Conservation (phyloP, 1,140 invertebrate species). For the Heliconius hewitsoni region DNA sequence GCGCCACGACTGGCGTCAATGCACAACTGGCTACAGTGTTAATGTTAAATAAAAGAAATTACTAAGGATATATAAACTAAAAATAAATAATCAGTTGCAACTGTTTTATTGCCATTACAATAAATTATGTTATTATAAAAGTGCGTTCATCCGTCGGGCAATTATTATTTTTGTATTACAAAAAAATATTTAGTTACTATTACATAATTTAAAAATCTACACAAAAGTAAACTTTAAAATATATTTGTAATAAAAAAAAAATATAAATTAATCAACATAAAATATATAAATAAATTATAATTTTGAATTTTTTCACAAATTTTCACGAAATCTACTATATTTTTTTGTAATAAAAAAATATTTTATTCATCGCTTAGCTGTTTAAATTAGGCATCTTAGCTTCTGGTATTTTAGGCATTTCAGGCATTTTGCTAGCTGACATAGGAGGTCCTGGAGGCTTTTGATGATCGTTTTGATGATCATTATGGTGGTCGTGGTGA, state of each 20-base stretch:
- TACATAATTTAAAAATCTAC: not conserved
- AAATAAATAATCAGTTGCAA: not conserved
- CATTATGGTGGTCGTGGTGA: not conserved
- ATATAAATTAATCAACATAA: not conserved
- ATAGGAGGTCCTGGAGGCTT: slow-evolving; percentile 7
- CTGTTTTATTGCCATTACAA: not conserved
- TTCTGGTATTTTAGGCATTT: slow-evolving; percentile 28
- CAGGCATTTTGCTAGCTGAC: slow-evolving; percentile 19
- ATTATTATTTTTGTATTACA: not conserved
- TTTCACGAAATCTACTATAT: not conserved
- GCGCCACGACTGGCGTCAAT: too few relatives aligned
- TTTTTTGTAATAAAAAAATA: slow-evolving; percentile 5
- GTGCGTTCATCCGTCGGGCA: not conserved
- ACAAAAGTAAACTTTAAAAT: not conserved
- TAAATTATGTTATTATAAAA: not conserved
- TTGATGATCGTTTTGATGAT: slow-evolving; percentile 20
- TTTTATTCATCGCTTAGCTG: not conserved
- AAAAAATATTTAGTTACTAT: not conserved
- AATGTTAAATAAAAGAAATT: not conserved
- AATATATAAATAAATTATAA: not conserved
- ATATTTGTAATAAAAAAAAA: not conserved
- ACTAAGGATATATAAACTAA: not conserved
- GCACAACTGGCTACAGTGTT: not conserved
- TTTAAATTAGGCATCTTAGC: not conserved
- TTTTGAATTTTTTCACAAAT: not conserved